Conservation (phyloP, 2,113 vertebrate species). For the Aix galericulata region DNA sequence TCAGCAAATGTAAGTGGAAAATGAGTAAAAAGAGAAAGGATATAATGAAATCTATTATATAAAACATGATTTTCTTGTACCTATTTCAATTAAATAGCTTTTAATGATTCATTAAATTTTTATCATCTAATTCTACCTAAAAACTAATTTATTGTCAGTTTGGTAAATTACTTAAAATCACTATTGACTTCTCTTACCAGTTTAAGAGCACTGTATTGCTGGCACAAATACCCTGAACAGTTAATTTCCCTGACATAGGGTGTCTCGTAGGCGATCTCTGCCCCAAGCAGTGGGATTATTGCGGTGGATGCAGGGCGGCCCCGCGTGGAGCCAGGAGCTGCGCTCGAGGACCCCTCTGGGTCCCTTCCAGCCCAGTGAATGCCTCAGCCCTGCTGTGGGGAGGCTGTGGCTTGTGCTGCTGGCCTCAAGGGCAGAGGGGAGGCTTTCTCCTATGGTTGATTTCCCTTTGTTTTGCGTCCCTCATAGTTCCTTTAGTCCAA, state of each 20-base stretch:
- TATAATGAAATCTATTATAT: not conserved
- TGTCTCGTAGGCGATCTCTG: not conserved
- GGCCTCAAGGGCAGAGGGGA: no score
- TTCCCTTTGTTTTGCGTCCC: no score
- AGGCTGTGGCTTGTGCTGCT: no score
- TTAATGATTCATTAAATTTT: not conserved
- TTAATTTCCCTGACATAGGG: accelerated
- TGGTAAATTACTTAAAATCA: not conserved
- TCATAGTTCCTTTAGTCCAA: no score
- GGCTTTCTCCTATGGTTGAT: no score
- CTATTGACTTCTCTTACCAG: no score
- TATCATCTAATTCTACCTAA: not conserved
- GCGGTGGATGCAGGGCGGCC: not conserved
- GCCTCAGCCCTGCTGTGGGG: no score
- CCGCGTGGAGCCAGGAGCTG: no score
- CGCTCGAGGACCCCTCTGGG: no score
- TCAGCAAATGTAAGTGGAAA: not conserved
- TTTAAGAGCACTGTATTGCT: accelerated
- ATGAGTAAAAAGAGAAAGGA: not conserved
- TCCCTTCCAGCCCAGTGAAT: no score
- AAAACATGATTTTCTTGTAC: not conserved
- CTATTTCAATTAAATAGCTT: not conserved
- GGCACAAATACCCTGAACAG: accelerated
- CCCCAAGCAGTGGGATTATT: not conserved
- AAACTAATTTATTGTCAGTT: not conserved